Conservation (phyloP, 2,113 vertebrate species). For the Myotis brandtii region DNA sequence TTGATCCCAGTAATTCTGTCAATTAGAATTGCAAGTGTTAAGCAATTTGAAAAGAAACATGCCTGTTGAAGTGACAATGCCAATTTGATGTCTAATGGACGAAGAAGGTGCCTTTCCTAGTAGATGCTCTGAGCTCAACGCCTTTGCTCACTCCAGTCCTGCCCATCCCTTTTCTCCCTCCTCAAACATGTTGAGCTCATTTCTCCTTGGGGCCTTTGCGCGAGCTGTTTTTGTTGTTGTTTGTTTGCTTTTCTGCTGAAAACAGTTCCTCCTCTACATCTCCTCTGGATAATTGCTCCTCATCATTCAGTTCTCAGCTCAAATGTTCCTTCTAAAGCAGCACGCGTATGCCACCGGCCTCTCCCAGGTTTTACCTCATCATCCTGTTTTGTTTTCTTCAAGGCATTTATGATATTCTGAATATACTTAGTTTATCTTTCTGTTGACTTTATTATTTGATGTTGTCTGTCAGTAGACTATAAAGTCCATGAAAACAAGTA, state of each 20-base stretch:
- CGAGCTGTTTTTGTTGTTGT: neutral
- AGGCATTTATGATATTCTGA: neutral
- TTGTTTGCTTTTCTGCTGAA: neutral
- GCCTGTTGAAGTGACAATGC: neutral
- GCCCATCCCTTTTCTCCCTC: neutral
- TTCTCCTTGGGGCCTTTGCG: neutral
- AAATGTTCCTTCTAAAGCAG: neutral
- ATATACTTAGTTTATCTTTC: neutral
- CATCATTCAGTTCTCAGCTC: neutral
- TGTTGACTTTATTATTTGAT: neutral
- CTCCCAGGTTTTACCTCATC: neutral
- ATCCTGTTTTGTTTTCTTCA: neutral
- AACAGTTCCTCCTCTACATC: neutral
- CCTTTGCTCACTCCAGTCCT: neutral
- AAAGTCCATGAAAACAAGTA: neutral
- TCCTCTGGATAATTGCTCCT: neutral
- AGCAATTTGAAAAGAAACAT: neutral
- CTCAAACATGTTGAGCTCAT: neutral
- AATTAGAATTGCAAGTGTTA: neutral
- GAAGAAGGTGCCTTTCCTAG: neutral
- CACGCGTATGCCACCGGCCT: fast-evolving
- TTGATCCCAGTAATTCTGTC: neutral
- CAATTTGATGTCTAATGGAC: neutral
- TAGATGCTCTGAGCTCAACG: fast-evolving
- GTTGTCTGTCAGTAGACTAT: neutral